A percentile compares a stretch with the other conserved stretches of the same genome.
These are phyloP conservation scores for Cloeon dipterum DNA, from an alignment of 2,888 invertebrate genomes.

Conservation along the genomic window DNA sequence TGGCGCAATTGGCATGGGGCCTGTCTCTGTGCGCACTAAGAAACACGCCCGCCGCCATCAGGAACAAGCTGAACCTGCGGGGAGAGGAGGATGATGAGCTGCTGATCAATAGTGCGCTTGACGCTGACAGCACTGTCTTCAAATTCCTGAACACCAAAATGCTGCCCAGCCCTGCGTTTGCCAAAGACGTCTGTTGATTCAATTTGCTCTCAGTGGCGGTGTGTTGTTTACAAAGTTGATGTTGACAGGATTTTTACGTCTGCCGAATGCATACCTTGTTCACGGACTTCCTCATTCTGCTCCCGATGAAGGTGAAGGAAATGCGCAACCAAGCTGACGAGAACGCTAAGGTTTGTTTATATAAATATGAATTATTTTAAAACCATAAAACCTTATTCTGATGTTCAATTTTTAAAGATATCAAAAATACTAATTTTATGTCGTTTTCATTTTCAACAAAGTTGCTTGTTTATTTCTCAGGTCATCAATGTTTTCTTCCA, in stretches of 20 bases:
- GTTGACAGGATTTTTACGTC: constrained; percentile 48
- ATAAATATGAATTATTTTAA: background rate
- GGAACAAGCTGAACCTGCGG: background rate
- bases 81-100: constrained; percentile 69
- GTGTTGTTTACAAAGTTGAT: background rate
- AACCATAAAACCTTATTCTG: background rate
- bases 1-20: constrained; percentile 44
- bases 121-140: constrained; percentile 54
- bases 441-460: no score
- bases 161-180: constrained; percentile 41
- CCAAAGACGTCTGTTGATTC: constrained; percentile 24
- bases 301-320: constrained; percentile 79
- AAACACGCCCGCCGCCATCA: constrained; percentile 25
- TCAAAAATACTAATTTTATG: no score
- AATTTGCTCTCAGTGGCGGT: background rate
- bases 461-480: no score
- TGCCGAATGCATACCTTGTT: constrained; percentile 62
- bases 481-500: constrained; percentile 45
- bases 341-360: constrained; percentile 25
- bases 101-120: constrained; percentile 55
- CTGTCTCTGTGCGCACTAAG: constrained; percentile 39
- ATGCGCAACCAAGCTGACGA: constrained; percentile 70
- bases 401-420: no score
- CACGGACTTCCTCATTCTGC: constrained; percentile 76
- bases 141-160: constrained; percentile 51